Conservation (phyloP, 2,797 vertebrate genomes). For the Pseudochaenichthys georgianus region DNA sequence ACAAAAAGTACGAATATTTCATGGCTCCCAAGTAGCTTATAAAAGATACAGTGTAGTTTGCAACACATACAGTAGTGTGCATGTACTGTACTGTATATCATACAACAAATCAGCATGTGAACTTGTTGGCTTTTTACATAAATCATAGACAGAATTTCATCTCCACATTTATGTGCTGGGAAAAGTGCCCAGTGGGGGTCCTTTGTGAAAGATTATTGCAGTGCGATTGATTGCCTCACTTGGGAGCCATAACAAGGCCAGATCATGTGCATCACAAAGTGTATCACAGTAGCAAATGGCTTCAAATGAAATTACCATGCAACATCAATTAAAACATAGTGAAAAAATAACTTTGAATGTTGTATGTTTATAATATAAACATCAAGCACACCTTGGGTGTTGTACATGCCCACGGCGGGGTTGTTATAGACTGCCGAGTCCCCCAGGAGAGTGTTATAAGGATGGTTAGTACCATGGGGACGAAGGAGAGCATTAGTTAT, state of each 20-base stretch:
- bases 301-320: constrained; percentile 58
- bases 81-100: constrained; percentile 1
- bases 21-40: constrained; percentile 61
- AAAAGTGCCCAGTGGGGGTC: constrained; percentile 55
- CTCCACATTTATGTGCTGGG: constrained; percentile 34
- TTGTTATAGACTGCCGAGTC: constrained; percentile 99
- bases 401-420: constrained; percentile 99
- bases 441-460: constrained; percentile 99
- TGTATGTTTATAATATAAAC: constrained; percentile 61
- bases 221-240: constrained; percentile 58
- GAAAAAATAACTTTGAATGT: constrained; percentile 33
- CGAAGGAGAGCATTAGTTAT: constrained; percentile 99
- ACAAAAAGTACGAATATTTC: constrained; percentile 41
- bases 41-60: constrained; percentile 26
- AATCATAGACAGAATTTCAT: constrained; percentile 33
- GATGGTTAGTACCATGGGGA: constrained; percentile 99
- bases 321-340: constrained; percentile 31
- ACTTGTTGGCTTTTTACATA: constrained; percentile 30
- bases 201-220: constrained; percentile 45
- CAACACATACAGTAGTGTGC: constrained; percentile 12
- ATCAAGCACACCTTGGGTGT: constrained; percentile 97
- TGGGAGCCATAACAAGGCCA: constrained; percentile 62
- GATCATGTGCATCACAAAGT: constrained; percentile 45
- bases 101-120: constrained; percentile 29
- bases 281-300: constrained; percentile 20